These are phyloP conservation scores for Lagria hirta DNA, from an alignment of 2,888 invertebrate genomes.

Conservation along the genomic window DNA sequence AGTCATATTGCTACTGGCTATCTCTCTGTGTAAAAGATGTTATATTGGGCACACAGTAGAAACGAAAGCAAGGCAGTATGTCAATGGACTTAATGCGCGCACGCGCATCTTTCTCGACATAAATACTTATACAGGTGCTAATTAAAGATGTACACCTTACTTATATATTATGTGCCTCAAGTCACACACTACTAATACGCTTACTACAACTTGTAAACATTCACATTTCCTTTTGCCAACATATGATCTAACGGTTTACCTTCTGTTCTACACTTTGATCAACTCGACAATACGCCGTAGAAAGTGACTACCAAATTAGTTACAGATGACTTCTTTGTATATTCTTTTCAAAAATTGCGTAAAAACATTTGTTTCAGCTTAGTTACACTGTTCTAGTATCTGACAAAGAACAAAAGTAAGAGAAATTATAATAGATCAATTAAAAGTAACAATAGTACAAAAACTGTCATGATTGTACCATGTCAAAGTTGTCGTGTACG, in stretches of 20 bases:
- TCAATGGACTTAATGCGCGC: slow-evolving; percentile 52
- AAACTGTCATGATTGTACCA: slow-evolving; percentile 7
- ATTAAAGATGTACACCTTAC: slow-evolving; percentile 34
- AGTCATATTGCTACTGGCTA: slow-evolving; percentile 6
- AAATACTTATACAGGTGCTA: slow-evolving; percentile 39
- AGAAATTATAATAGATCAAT: slow-evolving; percentile 29
- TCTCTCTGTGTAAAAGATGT: slow-evolving; percentile 49
- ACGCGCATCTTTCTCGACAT: slow-evolving; percentile 41
- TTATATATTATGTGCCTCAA: slow-evolving; percentile 28
- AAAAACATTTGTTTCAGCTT: slow-evolving; percentile 21
- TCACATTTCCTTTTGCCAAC: slow-evolving; percentile 13
- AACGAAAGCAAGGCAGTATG: slow-evolving; percentile 58
- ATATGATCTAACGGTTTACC: no score
- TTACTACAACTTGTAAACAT: slow-evolving; percentile 24
- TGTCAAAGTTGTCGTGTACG: slow-evolving; percentile 2
- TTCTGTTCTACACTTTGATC: no score
- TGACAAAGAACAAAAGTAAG: slow-evolving; percentile 41
- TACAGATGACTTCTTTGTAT: no score
- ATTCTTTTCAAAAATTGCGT: slow-evolving; percentile 12
- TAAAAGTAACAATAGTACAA: slow-evolving; percentile 19
- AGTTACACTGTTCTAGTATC: slow-evolving; percentile 37
- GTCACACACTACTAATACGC: slow-evolving; percentile 25
- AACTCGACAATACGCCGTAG: no score
- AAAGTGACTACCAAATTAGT: no score
- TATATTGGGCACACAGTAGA: slow-evolving; percentile 54